Base-by-base conservation (phyloP, 2,888 invertebrate species). In the Cyaniris semiargus region DNA sequence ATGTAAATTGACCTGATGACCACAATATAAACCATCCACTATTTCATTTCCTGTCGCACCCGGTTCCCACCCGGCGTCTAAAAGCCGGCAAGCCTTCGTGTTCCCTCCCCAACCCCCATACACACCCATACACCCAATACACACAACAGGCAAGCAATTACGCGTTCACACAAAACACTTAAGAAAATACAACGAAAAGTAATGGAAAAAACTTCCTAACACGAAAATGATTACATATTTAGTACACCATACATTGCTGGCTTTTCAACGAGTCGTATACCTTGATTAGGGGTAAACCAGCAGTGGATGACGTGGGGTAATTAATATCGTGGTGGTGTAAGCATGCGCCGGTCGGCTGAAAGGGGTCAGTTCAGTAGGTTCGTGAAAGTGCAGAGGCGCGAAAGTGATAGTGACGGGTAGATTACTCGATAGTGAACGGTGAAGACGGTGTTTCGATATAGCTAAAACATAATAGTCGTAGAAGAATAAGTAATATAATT, bases 331-430 rank as follows among this genome's bases (percentile, higher is more conserved):
- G 18, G 48, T 18, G 23, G 23, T 53, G 44, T 72, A 53, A 74
- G 74, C 74, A 74, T 74, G 74, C 74, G 74, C 74, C 53, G 21
- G 44, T 21, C 44, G 21, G 18, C 18, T 74, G 53, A 53, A 53
- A 48, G 74, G 72, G 48, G 74, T 74, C 74, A 74, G 23, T 74
- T 74, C 74, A 74, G 74, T 74, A 74, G 72, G 38, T 38, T 21
- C 21, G 72, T 10, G 48, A 74, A 74, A 74, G 74, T 53, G 48
- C 23, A 13, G 18, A 23, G 23, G 44, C 72, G 44, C 23, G 74
- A 72, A 72, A 72, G 72, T 72, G 44, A 74, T 27, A 74, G 44
- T 53, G 74, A 74, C 74, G 18, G 27, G 27, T 27, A 27, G 27
- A 74, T 53, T 3, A 74, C 74, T 66, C 27, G 27, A 31, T 66